Evolutionary conservation across 92 coral and sea anemone species (phyloP).

Genomic region (Epizoanthus rinbou): DNA sequence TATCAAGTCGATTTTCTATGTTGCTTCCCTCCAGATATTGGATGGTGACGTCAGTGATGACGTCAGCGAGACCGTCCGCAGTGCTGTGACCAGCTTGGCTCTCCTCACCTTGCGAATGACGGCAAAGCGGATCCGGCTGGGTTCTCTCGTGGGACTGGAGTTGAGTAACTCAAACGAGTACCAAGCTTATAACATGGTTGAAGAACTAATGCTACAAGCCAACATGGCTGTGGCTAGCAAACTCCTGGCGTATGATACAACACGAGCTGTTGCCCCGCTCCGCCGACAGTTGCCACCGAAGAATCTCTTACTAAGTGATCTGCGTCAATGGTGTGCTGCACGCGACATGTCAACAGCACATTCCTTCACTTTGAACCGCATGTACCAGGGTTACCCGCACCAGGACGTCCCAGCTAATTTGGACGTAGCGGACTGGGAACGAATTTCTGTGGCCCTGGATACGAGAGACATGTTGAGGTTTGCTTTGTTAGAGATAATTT

Average conservation of each 20-base stretch:
- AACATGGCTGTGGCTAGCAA: constrained; percentile 76
- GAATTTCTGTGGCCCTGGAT: constrained; percentile 74
- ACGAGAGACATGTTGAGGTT: constrained; percentile 64
- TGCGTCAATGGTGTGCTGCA: constrained; percentile 57
- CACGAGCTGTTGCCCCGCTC: constrained; percentile 64
- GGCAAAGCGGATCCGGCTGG: constrained; percentile 74
- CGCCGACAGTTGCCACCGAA: constrained; percentile 88
- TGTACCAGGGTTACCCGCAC: constrained; percentile 10
- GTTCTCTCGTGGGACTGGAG: constrained; percentile 45
- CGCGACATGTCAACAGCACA: constrained; percentile 58
- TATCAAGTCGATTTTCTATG: background rate
- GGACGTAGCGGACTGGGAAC: constrained; percentile 63
- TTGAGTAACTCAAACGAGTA: constrained; percentile 5
- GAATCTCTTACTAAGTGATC: constrained; percentile 45
- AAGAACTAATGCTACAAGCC: constrained; percentile 82
- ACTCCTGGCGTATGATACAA: constrained; percentile 52
- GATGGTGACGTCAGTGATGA: constrained; percentile 34
- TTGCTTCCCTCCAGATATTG: constrained; percentile 45
- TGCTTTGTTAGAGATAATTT: background rate
- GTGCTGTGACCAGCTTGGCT: constrained; percentile 58
- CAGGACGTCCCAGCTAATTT: constrained; percentile 45
- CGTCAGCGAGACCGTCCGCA: constrained; percentile 54
- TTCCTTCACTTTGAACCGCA: constrained; percentile 53
- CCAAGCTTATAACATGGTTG: constrained; percentile 69
- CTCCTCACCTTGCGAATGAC: constrained; percentile 77